Evolutionary conservation across 1,140 invertebrate species (phyloP).

Genomic region (Temnothorax curvispinosus): DNA sequence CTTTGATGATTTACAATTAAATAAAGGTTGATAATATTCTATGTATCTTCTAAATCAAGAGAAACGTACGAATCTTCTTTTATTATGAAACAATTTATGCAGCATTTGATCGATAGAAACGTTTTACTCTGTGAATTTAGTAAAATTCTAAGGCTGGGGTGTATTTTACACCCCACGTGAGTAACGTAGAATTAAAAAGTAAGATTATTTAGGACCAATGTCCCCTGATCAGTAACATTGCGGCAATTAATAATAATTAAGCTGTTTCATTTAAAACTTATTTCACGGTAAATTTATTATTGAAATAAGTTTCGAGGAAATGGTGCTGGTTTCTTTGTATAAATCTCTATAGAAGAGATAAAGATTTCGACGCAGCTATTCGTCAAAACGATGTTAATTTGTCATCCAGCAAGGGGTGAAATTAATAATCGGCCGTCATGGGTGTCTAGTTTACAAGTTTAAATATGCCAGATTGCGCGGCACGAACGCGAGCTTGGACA

Average conservation of each 20-base stretch:
- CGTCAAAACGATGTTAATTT: conserved; percentile 15
- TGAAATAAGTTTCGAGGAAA: not conserved
- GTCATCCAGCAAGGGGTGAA: not conserved
- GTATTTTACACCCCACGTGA: no score
- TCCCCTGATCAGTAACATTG: not conserved
- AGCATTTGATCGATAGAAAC: no score
- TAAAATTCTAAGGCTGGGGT: no score
- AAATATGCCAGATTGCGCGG: conserved; percentile 7
- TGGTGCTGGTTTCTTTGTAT: not conserved
- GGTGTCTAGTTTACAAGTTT: conserved; percentile 15
- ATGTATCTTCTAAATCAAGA: no score
- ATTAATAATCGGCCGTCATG: conserved; percentile 18
- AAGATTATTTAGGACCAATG: not conserved
- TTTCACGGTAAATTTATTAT: not conserved
- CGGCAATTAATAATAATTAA: not conserved
- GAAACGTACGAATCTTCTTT: no score
- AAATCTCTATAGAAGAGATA: not conserved
- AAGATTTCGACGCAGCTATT: not conserved
- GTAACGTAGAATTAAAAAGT: not conserved
- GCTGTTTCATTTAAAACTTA: not conserved
- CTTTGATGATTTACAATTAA: no score
- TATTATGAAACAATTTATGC: no score
- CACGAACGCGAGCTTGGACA: not conserved
- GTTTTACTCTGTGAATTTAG: no score
- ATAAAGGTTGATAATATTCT: no score